Evolutionary conservation across 2,113 vertebrate species (phyloP).

Genomic region (Pleuronectes platessa): DNA sequence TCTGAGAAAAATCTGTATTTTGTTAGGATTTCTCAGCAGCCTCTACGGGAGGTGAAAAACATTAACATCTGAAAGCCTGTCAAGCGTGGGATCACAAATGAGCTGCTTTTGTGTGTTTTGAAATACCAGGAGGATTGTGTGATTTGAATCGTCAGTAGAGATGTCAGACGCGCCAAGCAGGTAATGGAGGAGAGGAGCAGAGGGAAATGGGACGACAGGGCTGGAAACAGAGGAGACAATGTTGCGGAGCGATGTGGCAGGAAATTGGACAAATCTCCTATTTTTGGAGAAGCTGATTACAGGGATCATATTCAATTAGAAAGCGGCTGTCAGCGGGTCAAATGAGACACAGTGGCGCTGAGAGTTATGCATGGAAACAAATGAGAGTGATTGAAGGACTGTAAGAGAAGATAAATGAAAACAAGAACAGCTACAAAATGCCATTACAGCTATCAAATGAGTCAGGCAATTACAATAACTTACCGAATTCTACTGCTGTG

Average conservation of each 20-base stretch:
- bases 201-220: conserved; percentile 33
- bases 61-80: neutral
- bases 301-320: conserved; percentile 49
- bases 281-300: conserved; percentile 61
- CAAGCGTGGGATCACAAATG: conserved; percentile 24
- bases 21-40: neutral
- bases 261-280: conserved; percentile 65
- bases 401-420: neutral
- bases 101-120: conserved; percentile 29
- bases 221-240: conserved; percentile 41
- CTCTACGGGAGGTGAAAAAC: conserved; percentile 11
- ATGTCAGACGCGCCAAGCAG: conserved; percentile 31
- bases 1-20: neutral
- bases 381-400: conserved; percentile 7
- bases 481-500: neutral
- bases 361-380: conserved; percentile 6
- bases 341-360: conserved; percentile 33
- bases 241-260: conserved; percentile 30
- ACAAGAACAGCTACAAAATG: conserved; percentile 1
- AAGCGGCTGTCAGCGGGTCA: conserved; percentile 20
- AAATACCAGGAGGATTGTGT: conserved; percentile 27
- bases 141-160: conserved; percentile 27
- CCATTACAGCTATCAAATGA: neutral
- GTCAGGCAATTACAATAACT: neutral
- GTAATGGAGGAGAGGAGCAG: conserved; percentile 29